A percentile compares a stretch with the other conserved stretches of the same genome.
These are phyloP conservation scores for Zaprionus tsacasi DNA, from an alignment of 1,140 invertebrate species.

Conservation along the genomic window DNA sequence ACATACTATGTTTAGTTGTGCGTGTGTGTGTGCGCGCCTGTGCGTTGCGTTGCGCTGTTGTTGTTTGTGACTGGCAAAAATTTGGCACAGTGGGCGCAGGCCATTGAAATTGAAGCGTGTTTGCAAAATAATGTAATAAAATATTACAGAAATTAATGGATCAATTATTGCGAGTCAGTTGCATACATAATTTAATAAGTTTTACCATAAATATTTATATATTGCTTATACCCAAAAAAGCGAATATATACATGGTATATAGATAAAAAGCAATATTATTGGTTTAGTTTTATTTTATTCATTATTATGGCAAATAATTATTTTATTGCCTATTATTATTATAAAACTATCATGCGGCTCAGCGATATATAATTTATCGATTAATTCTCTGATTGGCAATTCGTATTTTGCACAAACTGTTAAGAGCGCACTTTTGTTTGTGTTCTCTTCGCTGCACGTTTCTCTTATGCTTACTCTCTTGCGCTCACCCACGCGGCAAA, in stretches of 20 bases:
- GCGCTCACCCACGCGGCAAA: conserved; percentile 26
- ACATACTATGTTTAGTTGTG: neutral
- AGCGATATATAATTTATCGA: conserved; percentile 32
- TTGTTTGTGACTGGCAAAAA: conserved; percentile 51
- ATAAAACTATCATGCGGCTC: neutral
- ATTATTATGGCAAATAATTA: too few relatives aligned
- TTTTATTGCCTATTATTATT: neutral
- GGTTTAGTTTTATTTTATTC: too few relatives aligned
- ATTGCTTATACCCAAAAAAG: too few relatives aligned
- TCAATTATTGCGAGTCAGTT: too few relatives aligned
- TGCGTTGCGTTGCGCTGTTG: conserved; percentile 30
- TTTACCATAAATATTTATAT: too few relatives aligned
- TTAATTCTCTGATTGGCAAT: conserved; percentile 33
- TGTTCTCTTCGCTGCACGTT: conserved; percentile 17
- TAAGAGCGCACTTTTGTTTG: conserved; percentile 18
- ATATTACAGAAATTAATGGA: too few relatives aligned
- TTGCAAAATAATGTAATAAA: neutral
- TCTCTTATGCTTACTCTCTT: conserved; percentile 20
- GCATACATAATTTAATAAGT: too few relatives aligned
- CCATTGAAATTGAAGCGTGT: neutral
- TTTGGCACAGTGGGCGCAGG: conserved; percentile 36
- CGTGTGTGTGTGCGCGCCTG: conserved; percentile 14
- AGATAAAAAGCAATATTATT: too few relatives aligned
- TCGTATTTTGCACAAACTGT: neutral
- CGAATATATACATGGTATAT: too few relatives aligned